Evolutionary conservation across 2,797 vertebrate species (phyloP).

Genomic region (Pseudochirops corinnae): DNA sequence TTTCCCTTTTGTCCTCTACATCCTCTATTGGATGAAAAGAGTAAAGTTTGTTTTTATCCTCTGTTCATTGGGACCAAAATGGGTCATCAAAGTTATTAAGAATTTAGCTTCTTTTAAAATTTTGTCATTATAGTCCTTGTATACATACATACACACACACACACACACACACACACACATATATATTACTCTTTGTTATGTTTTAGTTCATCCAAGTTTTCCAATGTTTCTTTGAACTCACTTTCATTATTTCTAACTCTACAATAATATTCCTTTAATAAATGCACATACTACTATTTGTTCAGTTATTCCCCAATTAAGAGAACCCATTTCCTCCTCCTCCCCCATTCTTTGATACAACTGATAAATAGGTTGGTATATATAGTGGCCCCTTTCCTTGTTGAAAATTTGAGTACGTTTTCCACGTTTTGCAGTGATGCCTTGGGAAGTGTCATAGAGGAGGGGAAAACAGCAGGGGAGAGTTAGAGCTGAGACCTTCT

Average conservation of each 20-base stretch:
- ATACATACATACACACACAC: neutral
- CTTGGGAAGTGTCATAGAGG: neutral
- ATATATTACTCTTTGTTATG: neutral
- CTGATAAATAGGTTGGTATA: neutral
- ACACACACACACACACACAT: no score
- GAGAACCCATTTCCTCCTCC: neutral
- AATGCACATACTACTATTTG: no score
- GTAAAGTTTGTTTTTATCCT: neutral
- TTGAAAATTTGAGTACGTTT: neutral
- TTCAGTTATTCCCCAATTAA: neutral
- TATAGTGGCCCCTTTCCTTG: neutral
- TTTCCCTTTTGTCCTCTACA: neutral
- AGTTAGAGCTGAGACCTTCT: slow-evolving; percentile 11
- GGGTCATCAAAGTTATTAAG: neutral
- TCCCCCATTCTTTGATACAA: neutral
- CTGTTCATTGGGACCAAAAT: neutral
- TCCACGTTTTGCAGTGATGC: neutral
- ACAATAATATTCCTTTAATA: neutral
- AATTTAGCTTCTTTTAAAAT: neutral
- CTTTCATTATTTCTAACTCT: neutral
- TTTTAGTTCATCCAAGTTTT: neutral
- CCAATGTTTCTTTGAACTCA: neutral
- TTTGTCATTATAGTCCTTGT: neutral
- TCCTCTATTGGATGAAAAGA: neutral
- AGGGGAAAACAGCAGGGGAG: neutral